A percentile compares a stretch with the other conserved stretches of the same genome.
Evolutionary conservation across 2,797 vertebrate genomes (phyloP).

Genomic region (Poecilia wingei): DNA sequence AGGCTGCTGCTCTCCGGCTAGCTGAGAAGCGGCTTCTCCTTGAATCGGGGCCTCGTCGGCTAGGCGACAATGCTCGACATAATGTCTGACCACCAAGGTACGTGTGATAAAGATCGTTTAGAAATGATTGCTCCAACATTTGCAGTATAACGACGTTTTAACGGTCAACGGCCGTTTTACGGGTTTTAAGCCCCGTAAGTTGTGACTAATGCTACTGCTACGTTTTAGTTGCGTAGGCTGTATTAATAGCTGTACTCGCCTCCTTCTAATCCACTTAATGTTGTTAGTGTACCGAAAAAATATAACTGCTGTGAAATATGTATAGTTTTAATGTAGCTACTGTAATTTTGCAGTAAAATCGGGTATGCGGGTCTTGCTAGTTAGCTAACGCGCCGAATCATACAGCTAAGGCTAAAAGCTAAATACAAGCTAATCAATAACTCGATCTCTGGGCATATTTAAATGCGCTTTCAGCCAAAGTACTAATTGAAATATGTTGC

Average conservation of each 20-base stretch:
- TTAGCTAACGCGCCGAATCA: constrained; percentile 49
- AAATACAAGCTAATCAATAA: constrained; percentile 19
- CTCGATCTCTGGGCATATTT: neutral
- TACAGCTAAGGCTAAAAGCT: constrained; percentile 22
- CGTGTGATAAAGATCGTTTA: neutral
- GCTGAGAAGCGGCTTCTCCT: constrained; percentile 68
- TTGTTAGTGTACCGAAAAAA: constrained; percentile 5
- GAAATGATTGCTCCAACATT: neutral
- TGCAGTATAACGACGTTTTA: neutral
- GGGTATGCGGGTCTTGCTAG: neutral
- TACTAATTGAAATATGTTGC: neutral
- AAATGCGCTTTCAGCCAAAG: neutral
- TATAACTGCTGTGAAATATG: neutral
- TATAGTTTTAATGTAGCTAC: neutral
- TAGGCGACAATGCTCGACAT: constrained; percentile 88
- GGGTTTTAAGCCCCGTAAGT: constrained; percentile 26
- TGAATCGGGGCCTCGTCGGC: constrained; percentile 73
- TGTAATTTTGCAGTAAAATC: neutral
- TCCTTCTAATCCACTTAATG: neutral
- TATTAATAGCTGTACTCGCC: constrained; percentile 17
- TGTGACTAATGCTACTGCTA: constrained; percentile 33
- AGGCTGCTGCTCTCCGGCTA: constrained; percentile 72
- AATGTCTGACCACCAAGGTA: constrained; percentile 89
- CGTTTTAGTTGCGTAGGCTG: constrained; percentile 54
- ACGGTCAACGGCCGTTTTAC: constrained; percentile 31